A percentile compares a stretch with the other conserved stretches of the same genome.
phyloP scores from a whole-genome alignment of 2,113 vertebrate species.

The Hippocampus comes region DNA sequence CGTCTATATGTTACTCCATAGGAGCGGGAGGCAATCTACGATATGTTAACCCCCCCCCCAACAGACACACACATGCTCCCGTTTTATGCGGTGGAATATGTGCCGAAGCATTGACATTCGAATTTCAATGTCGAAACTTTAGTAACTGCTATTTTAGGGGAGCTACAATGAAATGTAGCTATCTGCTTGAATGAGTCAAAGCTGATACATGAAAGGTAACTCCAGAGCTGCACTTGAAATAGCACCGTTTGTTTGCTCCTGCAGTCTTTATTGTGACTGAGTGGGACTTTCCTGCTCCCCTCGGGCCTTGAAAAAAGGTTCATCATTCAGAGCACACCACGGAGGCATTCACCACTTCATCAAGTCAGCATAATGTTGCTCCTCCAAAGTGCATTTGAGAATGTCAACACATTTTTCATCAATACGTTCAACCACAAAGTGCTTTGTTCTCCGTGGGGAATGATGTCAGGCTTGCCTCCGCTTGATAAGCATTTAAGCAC shows the following conservation, averaged over 20 bases:
- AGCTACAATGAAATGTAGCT: neutral
- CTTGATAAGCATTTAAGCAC: neutral
- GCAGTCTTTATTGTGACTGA: constrained; percentile 34
- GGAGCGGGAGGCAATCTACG: neutral
- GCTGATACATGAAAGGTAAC: neutral
- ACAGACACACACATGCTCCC: too few species aligned
- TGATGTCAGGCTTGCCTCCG: constrained; percentile 19
- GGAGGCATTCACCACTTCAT: constrained; percentile 55
- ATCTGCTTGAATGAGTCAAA: neutral
- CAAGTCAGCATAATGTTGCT: constrained; percentile 59
- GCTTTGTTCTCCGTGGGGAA: constrained; percentile 22
- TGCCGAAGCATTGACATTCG: too few species aligned
- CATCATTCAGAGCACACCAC: constrained; percentile 51
- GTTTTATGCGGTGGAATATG: too few species aligned
- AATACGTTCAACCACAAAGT: constrained; percentile 44
- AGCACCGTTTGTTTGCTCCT: constrained; percentile 45
- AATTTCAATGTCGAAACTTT: neutral
- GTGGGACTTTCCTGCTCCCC: constrained; percentile 46
- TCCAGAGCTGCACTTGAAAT: constrained; percentile 45
- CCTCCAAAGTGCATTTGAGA: constrained; percentile 48
- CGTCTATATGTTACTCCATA: constrained; percentile 14
- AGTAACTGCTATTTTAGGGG: neutral
- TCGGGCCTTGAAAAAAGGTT: constrained; percentile 45
- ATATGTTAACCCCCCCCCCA: too few species aligned
- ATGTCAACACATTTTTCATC: constrained; percentile 43